Evolutionary conservation across 2,113 vertebrate species (phyloP), one percentile per base, ranked within the genome.

Genomic region (Zosterops japonicus): DNA sequence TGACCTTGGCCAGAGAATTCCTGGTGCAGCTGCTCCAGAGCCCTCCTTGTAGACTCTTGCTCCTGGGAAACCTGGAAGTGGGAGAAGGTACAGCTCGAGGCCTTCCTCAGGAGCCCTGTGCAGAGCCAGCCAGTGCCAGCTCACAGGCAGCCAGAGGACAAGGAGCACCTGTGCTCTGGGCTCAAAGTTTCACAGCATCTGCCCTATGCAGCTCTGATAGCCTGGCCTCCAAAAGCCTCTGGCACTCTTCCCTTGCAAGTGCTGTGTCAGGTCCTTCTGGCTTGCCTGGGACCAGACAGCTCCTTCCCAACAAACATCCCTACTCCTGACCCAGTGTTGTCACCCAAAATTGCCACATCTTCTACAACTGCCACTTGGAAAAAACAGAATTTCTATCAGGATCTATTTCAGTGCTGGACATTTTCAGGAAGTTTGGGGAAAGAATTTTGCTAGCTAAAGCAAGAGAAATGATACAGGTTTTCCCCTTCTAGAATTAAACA

Each of bases 11-110:
- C 74, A 23, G 70, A 85, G 81, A 96, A 93, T 88, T 98, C 97
- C 72, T 92, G 85, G 41, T 75, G 97, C 56, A 89, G 70, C 82
- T 97, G 97, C 79, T 97, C 96, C 90, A 99, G 90, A 68, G 97
- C 92, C 63, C 90, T 63, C 18, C 31, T 57, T 1, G 94, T 71
- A 0, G 55, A 33, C 39, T 97, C 96, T 44, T 56, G 96, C 93
- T 98, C 97, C 31, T 86, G 94, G 49, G 14, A 75, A 65, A 96
- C 83, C 99, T 99, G 91, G 76, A 81, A 93, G 71, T 0, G 0
- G 36, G 18, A 64, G 44, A 70, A 47, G 72, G 69, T 6, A n/a
- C 60, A 74, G 11, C 24, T 12, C 2, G 20, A 53, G 93, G 23
- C 46, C 42, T 29, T 31, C 33, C 49, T 61, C 35, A 5, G 78